A percentile compares a stretch with the other conserved stretches of the same genome.
Evolutionary conservation across 1,140 invertebrate genomes (phyloP).

Genomic region (Procambarus virginalis): DNA sequence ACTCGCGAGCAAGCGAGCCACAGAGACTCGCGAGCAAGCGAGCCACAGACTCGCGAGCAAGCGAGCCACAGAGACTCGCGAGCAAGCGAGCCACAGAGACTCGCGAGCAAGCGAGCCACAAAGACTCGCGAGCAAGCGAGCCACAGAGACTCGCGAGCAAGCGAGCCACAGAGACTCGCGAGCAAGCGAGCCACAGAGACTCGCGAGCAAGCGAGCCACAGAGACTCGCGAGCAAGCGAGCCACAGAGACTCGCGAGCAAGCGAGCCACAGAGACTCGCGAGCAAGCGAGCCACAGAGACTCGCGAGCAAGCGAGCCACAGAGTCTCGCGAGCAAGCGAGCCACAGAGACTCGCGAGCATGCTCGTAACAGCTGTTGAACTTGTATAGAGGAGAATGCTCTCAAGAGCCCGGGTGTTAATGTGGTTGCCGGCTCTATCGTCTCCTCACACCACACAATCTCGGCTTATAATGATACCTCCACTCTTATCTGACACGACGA

Average conservation of each 20-base stretch:
- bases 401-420: neutral
- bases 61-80: neutral
- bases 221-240: no score
- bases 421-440: neutral
- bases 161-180: no score
- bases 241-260: neutral
- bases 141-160: neutral
- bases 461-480: no score
- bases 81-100: neutral
- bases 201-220: no score
- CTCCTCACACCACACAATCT: no score
- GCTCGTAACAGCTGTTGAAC: neutral
- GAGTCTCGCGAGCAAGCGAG: no score
- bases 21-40: neutral
- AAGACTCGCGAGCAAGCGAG: no score
- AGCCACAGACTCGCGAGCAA: no score
- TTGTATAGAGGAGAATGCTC: neutral
- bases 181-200: neutral
- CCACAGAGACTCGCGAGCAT: neutral
- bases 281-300: neutral
- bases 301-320: neutral
- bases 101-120: no score
- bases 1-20: no score
- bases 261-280: no score
- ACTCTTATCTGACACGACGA: no score